Base-by-base conservation (phyloP, 2,888 invertebrate species). In the Agriopis marginaria region DNA sequence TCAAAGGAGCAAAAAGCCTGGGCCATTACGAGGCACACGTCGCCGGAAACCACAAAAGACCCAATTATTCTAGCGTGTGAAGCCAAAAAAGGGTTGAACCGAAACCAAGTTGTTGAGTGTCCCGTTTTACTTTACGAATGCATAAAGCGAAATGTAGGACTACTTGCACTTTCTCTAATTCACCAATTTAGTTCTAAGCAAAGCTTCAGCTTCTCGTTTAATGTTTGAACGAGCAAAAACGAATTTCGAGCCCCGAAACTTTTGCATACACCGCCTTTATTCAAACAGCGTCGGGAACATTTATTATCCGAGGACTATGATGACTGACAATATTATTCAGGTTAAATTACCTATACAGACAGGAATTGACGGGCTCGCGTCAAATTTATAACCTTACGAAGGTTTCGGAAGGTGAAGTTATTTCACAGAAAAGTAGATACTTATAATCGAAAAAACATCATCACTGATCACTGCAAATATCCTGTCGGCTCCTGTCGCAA, bases 1-100 rank as follows among this genome's bases (percentile, higher is more conserved):
- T 86, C 85, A 88, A 89, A 89, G 86, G 86, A 81, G 85, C 82
- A 87, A 89, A 89, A 89, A 87, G 82, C 84, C 84, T 78, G 81
- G 81, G 82, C 88, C 86, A 89, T 90, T 90, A 89, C 84, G 78
- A 79, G 84, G 82, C 86, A 87, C 88, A 87, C 88, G 89, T 86
- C 79, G 85, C 76, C 85, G 86, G 83, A 85, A 85, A 89, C 91
- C 91, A 89, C 90, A 91, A 89, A 90, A 89, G 89, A 89, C 89
- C 89, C 90, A 90, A 90, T 92, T 90, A 91, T 89, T 84, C 82
- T 83, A 82, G 83, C 84, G 87, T 82, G 89, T 87, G 88, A 87
- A 87, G 86, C 88, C 87, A 87, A 88, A 89, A 90, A 90, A 86
- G 86, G 89, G 86, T 89, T 88, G 83, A 86, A 83, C 83, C 76